phyloP scores from a whole-genome alignment of 2,888 invertebrate genomes.

The Tipula lateralis region DNA sequence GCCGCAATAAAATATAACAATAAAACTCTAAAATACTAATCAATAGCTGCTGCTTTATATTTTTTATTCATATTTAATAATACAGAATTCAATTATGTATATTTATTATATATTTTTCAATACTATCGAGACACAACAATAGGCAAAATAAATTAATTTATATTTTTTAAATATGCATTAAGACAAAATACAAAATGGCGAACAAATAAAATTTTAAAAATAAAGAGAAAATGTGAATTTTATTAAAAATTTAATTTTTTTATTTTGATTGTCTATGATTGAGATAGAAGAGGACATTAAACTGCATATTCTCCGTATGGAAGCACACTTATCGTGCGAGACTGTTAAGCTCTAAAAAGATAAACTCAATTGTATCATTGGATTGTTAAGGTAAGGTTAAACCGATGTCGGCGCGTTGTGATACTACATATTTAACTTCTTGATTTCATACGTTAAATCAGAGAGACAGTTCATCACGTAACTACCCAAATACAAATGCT shows the following conservation, averaged over 20 bases:
- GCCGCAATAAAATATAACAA: background rate
- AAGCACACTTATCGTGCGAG: too few relatives aligned
- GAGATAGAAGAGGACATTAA: too few relatives aligned
- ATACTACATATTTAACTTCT: too few relatives aligned
- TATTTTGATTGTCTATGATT: background rate
- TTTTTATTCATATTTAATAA: background rate
- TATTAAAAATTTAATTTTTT: background rate
- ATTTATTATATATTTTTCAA: too few relatives aligned
- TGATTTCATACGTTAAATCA: too few relatives aligned
- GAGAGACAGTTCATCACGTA: too few relatives aligned
- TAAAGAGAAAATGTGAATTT: conserved; percentile 1
- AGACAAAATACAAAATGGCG: background rate
- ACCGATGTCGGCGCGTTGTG: too few relatives aligned
- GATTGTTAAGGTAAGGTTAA: too few relatives aligned
- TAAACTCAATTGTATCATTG: too few relatives aligned
- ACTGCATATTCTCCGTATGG: too few relatives aligned
- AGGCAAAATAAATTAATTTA: background rate
- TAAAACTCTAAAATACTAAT: background rate
- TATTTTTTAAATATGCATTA: background rate
- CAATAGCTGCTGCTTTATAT: background rate
- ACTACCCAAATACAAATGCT: too few relatives aligned
- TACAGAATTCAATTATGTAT: background rate
- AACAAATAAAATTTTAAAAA: background rate
- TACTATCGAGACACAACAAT: background rate
- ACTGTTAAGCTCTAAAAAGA: too few relatives aligned